Evolutionary conservation across 2,888 invertebrate species (phyloP), one percentile per base, ranked within the genome.

Genomic region (Galerucella pusilla): DNA sequence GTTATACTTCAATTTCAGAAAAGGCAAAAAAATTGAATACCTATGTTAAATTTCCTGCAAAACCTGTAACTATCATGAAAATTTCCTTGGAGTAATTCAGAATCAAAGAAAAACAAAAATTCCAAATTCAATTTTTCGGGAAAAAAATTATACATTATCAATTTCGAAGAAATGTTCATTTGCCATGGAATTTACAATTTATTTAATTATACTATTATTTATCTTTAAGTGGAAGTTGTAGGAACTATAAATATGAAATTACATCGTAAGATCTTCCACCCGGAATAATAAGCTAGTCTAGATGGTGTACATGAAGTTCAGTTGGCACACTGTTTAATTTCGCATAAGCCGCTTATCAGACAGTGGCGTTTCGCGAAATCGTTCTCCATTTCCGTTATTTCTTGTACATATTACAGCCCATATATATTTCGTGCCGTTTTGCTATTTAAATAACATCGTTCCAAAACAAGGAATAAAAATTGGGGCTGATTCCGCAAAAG

Each of bases 281-380:
- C 57, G 57, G 20, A 16, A 57, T 57, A 57, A 57, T 16, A 20
- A 57, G 57, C 57, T 16, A 16, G 7, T 20, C 20, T 10, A 20
- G 57, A 57, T 20, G 16, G n/a, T 57, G 57, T 57, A 57, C 16
- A 57, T 57, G 57, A 16, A 57, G 57, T 57, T 57, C 20, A 57
- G 9, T 57, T 20, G 57, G 10, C 7, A 57, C 16, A 20, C 57
- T 20, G 10, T 57, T 57, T 57, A 57, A 57, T 57, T 57, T 10
- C 20, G 57, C 16, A 57, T 57, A 57, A 57, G 57, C 16, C n/a
- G 57, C 20, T 57, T 57, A 57, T 20, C 20, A 20, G 7, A 57
- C 57, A 57, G 16, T 16, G 57, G 10, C 57, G 16, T 57, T 57
- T 16, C 16, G 2, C 10, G 16, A 57, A 57, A 57, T 57, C 20